These are phyloP conservation scores for Carettochelys insculpta DNA, from an alignment of 2,113 vertebrate genomes.

Conservation along the genomic window DNA sequence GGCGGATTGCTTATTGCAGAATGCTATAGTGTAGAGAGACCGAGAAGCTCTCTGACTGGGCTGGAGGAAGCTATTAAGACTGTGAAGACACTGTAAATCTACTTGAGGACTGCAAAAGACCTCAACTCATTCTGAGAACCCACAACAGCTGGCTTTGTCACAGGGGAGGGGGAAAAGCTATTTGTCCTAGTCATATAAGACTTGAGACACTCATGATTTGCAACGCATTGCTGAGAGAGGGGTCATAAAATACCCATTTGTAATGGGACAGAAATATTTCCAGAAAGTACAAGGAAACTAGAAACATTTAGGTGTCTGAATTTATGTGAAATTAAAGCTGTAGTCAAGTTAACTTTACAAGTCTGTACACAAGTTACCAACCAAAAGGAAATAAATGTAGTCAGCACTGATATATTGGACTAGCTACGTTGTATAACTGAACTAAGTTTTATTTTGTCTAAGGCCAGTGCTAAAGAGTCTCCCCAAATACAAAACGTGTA, in stretches of 20 bases:
- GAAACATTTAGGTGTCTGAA: background rate
- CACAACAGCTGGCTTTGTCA: conserved; percentile 33
- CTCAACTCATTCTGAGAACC: conserved; percentile 35
- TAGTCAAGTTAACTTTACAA: background rate
- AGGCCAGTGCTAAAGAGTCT: background rate
- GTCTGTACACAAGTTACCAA: background rate
- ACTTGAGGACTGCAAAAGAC: background rate
- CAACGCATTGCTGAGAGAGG: conserved; percentile 40
- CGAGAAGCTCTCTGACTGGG: background rate
- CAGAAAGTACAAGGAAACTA: background rate
- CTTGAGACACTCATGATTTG: conserved; percentile 42
- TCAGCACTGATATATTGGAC: background rate
- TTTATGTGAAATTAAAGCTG: background rate
- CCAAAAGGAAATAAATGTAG: background rate
- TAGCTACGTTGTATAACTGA: background rate
- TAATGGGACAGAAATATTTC: conserved; percentile 41
- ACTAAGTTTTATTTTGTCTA: background rate
- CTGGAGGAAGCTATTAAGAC: rapidly evolving
- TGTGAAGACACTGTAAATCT: background rate
- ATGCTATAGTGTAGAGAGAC: background rate
- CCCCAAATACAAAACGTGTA: background rate
- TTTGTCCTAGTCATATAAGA: background rate
- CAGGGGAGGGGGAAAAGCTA: conserved; percentile 15
- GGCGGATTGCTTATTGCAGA: background rate
- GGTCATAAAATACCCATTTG: conserved; percentile 54